phyloP scores from a whole-genome alignment of 2,888 invertebrate species.

The Synanthedon formicaeformis region DNA sequence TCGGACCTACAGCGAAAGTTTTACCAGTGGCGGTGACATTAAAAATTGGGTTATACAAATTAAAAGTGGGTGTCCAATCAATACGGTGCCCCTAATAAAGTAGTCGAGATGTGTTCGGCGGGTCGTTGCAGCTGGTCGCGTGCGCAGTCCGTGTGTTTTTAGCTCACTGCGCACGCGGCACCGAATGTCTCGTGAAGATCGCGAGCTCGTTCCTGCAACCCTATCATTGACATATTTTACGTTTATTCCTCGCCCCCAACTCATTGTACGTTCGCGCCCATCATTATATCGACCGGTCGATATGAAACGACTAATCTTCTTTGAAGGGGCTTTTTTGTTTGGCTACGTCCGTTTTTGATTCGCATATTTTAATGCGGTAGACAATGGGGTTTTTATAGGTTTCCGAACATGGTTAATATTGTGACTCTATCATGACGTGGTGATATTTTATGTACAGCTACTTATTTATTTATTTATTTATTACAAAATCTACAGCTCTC shows the following conservation, averaged over 20 bases:
- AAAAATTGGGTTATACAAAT: neutral
- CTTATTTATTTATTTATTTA: too few relatives aligned
- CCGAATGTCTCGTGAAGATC: slow-evolving; percentile 12
- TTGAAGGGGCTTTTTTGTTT: neutral
- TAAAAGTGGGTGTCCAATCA: neutral
- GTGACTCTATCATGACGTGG: too few relatives aligned
- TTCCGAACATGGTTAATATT: too few relatives aligned
- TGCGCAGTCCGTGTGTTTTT: slow-evolving; percentile 34
- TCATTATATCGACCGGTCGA: slow-evolving; percentile 22
- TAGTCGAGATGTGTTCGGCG: slow-evolving; percentile 23
- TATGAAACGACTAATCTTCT: slow-evolving; percentile 18
- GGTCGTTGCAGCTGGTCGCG: slow-evolving; percentile 28
- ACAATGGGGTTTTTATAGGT: too few relatives aligned
- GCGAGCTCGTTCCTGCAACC: slow-evolving; percentile 18
- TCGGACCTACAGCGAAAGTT: too few relatives aligned
- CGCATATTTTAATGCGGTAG: neutral
- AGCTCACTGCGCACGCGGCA: slow-evolving; percentile 31
- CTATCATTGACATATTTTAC: slow-evolving; percentile 30
- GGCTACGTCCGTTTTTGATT: neutral
- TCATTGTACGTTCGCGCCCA: slow-evolving; percentile 39
- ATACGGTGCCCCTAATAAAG: slow-evolving; percentile 10
- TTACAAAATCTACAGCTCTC: too few relatives aligned
- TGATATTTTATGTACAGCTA: too few relatives aligned
- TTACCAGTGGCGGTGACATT: neutral
- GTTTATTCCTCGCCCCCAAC: slow-evolving; percentile 35